A percentile compares a stretch with the other conserved stretches of the same genome.
phyloP scores from a whole-genome alignment of 2,797 vertebrate species.

The Gouania willdenowi region DNA sequence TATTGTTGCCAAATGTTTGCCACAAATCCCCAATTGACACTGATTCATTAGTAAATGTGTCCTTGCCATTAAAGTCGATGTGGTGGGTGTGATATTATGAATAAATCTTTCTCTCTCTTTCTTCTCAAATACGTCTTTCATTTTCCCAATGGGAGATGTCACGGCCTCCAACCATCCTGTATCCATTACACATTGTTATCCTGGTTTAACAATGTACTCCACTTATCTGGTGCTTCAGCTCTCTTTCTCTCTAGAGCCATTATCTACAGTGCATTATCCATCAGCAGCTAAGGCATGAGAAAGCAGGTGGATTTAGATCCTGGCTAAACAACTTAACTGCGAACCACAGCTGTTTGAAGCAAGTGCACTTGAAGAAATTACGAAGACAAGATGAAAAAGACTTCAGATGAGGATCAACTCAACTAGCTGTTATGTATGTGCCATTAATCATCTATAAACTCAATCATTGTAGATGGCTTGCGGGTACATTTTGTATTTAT shows the following conservation, averaged over 20 bases:
- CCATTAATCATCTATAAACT: slow-evolving; percentile 16
- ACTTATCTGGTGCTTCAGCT: background rate
- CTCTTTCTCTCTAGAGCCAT: background rate
- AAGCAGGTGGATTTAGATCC: slow-evolving; percentile 6
- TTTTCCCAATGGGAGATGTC: slow-evolving; percentile 2
- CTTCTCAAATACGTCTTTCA: background rate
- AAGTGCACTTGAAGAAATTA: background rate
- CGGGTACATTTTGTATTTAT: slow-evolving; percentile 35
- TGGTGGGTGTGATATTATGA: too few relatives aligned
- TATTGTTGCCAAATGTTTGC: too few relatives aligned
- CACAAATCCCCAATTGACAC: too few relatives aligned
- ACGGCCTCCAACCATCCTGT: slow-evolving; percentile 1
- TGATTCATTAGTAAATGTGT: too few relatives aligned
- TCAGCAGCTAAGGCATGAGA: background rate
- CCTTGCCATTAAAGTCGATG: background rate
- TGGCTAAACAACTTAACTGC: slow-evolving; percentile 12
- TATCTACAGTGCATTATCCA: background rate
- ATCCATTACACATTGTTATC: background rate
- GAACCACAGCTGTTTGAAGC: slow-evolving; percentile 14
- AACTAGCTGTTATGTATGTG: background rate
- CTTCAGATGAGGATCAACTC: too few relatives aligned
- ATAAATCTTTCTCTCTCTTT: too few relatives aligned
- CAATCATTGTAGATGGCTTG: slow-evolving; percentile 25
- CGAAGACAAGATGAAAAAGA: slow-evolving; percentile 23
- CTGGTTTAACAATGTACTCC: background rate